Conservation (phyloP, 1,140 invertebrate genomes). For the Pseudoatta argentina region DNA sequence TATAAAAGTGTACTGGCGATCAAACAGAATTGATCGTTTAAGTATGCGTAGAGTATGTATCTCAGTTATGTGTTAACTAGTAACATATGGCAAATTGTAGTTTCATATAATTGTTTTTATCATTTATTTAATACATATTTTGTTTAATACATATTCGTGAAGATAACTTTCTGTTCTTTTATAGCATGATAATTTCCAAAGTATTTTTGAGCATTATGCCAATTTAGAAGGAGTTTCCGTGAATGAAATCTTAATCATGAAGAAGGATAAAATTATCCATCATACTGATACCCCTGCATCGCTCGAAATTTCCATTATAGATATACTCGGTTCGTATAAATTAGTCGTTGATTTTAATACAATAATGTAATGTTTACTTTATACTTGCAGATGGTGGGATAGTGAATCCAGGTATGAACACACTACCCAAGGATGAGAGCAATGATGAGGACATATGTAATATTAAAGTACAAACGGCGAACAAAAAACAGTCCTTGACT, state of each 20-base stretch:
- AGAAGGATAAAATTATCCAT: constrained; percentile 75
- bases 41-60: constrained; percentile 72
- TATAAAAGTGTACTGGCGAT: constrained; percentile 78
- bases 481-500: constrained; percentile 73
- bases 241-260: constrained; percentile 80
- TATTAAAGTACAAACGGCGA: constrained; percentile 82
- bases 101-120: constrained; percentile 15
- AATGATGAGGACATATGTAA: constrained; percentile 68
- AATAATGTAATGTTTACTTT: constrained; percentile 30
- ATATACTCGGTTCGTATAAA: constrained; percentile 81
- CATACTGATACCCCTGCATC: constrained; percentile 80
- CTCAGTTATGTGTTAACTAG: neutral
- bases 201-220: constrained; percentile 82
- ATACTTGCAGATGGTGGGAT: constrained; percentile 80
- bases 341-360: neutral
- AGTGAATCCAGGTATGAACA: constrained; percentile 65
- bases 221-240: constrained; percentile 78
- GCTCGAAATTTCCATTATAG: constrained; percentile 80
- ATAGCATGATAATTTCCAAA: constrained; percentile 80
- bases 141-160: neutral
- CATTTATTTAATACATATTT: neutral
- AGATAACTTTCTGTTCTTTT: constrained; percentile 65
- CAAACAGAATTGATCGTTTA: constrained; percentile 71
- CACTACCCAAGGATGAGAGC: neutral
- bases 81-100: neutral